Evolutionary conservation across 2,113 vertebrate species (phyloP), one percentile per base, ranked within the genome.

Genomic region (Mirza zaza): DNA sequence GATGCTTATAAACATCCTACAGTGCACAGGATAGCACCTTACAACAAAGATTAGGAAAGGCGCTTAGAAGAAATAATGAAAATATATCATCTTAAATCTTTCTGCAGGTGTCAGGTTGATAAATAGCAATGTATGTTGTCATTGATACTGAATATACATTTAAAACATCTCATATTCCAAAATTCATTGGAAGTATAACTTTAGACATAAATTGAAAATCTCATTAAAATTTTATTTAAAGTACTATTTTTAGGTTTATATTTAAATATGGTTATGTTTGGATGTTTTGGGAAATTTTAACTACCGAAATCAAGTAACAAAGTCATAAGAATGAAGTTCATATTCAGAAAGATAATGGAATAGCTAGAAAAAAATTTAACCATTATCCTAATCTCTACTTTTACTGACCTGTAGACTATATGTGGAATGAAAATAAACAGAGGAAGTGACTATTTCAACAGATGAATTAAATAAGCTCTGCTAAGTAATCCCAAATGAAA

Each of bases 361-460:
- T 84, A 83, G 15, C 59, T 79, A 80, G 70, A 91, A 92, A 81
- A 50, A 50, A 94, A 48, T 67, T 87, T 94, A n/a, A 77, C 20
- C 61, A 29, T 32, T 94, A 23, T 75, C 50, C 20, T 71, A 52
- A 90, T 94, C 23, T 68, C 67, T 73, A 2, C 29, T 86, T 57
- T 95, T 77, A 34, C 80, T 91, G 83, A 96, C 70, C 76, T 80
- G 14, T 83, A 68, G 15, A 14, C 55, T 86, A 23, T 77, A 39
- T 80, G 61, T 63, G 65, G 57, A 88, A 94, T 92, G 82, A 88
- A 81, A 92, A 94, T 92, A 95, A 95, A 92, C 82, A 91, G 76
- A 97, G 87, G 91, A 86, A 93, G 75, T 79, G 34, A 45, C 77
- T 91, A 48, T 95, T 79, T 97, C 94, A 94, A 81, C 88, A 94